Conservation (phyloP, 2,797 vertebrate species). For the Microctenopoma lineatum region DNA sequence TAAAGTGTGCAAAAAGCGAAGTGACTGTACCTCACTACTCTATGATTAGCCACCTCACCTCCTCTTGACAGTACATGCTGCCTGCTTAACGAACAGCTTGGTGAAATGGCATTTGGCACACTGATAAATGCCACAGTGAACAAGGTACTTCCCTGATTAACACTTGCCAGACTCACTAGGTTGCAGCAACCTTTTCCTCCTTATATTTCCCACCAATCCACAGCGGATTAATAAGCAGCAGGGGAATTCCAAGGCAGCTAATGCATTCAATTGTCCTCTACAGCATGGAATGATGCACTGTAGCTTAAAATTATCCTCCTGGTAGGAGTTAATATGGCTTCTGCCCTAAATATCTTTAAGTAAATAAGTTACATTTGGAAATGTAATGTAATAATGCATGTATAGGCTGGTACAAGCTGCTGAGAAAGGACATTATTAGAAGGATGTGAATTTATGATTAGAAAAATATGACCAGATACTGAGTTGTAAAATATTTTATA, state of each 20-base stretch:
- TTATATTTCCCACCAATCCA: constrained; percentile 60
- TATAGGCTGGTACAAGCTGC: constrained; percentile 19
- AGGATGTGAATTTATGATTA: not conserved
- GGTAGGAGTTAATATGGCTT: constrained; percentile 32
- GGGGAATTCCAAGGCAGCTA: constrained; percentile 62
- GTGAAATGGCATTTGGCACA: constrained; percentile 59
- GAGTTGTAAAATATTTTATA: no score
- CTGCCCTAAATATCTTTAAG: constrained; percentile 26
- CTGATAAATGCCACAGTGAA: constrained; percentile 35
- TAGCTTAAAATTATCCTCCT: constrained; percentile 50
- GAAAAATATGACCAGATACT: no score
- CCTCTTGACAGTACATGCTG: constrained; percentile 51
- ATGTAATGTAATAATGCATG: constrained; percentile 28
- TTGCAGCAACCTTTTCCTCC: constrained; percentile 52
- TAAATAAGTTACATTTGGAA: constrained; percentile 26
- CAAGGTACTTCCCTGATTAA: constrained; percentile 50
- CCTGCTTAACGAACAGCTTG: constrained; percentile 37
- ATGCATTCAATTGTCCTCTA: constrained; percentile 69
- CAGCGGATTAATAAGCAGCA: constrained; percentile 67
- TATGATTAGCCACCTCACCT: constrained; percentile 48
- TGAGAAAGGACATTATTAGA: not conserved
- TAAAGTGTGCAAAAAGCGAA: not conserved
- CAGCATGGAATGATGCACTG: constrained; percentile 61
- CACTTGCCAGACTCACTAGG: constrained; percentile 34
- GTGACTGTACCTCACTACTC: constrained; percentile 18